These are phyloP conservation scores for Spinus pinus DNA, from an alignment of 2,797 vertebrate species.

Conservation along the genomic window DNA sequence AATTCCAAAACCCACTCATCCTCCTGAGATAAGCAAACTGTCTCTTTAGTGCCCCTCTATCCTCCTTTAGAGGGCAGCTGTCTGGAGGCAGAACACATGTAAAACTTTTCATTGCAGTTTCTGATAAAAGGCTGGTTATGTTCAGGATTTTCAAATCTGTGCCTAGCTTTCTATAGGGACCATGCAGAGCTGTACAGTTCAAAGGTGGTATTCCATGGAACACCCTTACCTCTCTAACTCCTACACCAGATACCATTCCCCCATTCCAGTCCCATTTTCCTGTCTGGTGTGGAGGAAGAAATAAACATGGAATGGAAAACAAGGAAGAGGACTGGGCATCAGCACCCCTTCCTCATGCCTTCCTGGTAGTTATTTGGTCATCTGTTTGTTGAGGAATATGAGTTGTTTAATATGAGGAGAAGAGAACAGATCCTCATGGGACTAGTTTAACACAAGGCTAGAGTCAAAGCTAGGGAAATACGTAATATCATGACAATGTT, in stretches of 20 bases:
- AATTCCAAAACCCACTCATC: background rate
- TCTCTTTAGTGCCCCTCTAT: background rate
- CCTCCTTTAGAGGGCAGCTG: background rate
- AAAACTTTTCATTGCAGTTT: background rate
- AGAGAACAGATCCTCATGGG: background rate
- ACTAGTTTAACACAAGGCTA: background rate
- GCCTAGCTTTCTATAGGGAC: background rate
- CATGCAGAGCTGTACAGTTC: background rate
- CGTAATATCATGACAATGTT: background rate
- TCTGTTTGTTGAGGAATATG: background rate
- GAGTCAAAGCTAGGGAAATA: background rate
- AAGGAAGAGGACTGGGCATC: background rate
- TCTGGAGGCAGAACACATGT: accelerated
- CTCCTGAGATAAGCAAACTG: background rate
- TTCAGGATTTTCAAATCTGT: background rate
- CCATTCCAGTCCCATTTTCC: background rate
- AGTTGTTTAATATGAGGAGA: background rate
- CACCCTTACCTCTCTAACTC: background rate
- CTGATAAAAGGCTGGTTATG: background rate
- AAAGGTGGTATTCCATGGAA: background rate
- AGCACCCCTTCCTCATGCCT: background rate
- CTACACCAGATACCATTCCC: background rate
- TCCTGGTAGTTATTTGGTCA: background rate
- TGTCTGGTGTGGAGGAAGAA: background rate
- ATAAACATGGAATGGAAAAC: background rate